These are phyloP conservation scores for Lasioglossum calceatum DNA, from an alignment of 2,888 invertebrate species.

Conservation along the genomic window DNA sequence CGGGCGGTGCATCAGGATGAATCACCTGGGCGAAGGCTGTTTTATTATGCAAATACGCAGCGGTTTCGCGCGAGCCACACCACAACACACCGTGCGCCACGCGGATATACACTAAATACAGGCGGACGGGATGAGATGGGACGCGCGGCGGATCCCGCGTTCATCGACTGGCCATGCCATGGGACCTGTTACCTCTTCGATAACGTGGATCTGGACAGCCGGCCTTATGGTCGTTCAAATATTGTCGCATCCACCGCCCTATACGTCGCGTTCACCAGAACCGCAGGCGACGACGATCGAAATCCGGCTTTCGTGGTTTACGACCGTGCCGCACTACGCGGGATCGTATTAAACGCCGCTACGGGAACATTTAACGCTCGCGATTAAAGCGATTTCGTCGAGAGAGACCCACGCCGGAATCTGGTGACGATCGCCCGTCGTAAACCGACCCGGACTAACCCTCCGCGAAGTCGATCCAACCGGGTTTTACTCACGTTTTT, in stretches of 20 bases:
- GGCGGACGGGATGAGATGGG: slow-evolving; percentile 16
- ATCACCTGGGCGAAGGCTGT: slow-evolving; percentile 77
- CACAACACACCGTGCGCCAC: slow-evolving; percentile 30
- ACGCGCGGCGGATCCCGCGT: slow-evolving; percentile 1
- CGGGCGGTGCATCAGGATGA: slow-evolving; percentile 74
- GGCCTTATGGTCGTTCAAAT: slow-evolving; percentile 33
- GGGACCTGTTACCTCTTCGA: slow-evolving; percentile 19
- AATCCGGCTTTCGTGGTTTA: slow-evolving; percentile 55
- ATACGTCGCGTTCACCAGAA: slow-evolving; percentile 1
- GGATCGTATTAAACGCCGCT: slow-evolving; percentile 48
- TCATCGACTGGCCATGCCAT: slow-evolving; percentile 17
- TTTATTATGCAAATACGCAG: slow-evolving; percentile 80
- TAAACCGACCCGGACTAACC: slow-evolving; percentile 34
- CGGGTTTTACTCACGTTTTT: slow-evolving; percentile 26
- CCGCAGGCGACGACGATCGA: slow-evolving; percentile 40
- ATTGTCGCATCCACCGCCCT: slow-evolving; percentile 23
- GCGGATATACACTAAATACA: slow-evolving; percentile 63
- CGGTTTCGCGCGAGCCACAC: slow-evolving; percentile 69
- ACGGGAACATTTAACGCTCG: slow-evolving; percentile 44
- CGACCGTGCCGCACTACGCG: slow-evolving; percentile 38
- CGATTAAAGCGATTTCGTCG: slow-evolving; percentile 45
- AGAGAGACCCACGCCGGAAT: not conserved
- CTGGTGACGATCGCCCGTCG: slow-evolving; percentile 41
- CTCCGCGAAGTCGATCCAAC: not conserved
- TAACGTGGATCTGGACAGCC: slow-evolving; percentile 42